Conservation (phyloP, 2,113 vertebrate genomes). For the Scopus umbretta region DNA sequence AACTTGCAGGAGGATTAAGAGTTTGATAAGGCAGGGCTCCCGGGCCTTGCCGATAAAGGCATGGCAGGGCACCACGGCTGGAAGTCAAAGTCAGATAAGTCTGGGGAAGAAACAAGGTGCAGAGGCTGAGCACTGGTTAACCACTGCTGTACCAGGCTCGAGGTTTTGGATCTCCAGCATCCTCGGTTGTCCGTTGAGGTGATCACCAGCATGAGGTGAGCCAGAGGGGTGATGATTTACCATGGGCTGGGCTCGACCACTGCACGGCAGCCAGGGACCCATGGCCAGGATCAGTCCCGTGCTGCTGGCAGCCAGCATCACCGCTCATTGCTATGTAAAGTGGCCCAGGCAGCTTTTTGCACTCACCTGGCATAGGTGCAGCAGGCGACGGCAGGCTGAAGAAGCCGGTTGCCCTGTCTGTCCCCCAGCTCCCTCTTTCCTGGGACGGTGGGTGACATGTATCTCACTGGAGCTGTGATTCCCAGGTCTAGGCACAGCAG, state of each 20-base stretch:
- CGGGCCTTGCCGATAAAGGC: neutral
- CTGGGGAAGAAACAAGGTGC: neutral
- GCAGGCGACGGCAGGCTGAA: neutral
- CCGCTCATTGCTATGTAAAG: rapidly evolving
- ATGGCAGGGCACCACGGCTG: neutral
- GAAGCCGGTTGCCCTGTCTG: neutral
- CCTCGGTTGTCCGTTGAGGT: neutral
- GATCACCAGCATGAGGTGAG: too few relatives aligned
- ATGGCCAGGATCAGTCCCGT: rapidly evolving
- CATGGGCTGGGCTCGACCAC: neutral
- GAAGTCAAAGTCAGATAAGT: neutral
- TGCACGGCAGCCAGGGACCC: neutral
- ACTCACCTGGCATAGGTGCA: too few relatives aligned
- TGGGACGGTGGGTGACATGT: rapidly evolving
- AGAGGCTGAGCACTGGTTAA: neutral
- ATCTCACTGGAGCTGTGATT: neutral
- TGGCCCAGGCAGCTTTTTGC: neutral
- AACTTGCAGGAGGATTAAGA: neutral
- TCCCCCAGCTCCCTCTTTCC: neutral
- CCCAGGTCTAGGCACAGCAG: neutral
- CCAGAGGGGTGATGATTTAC: neutral
- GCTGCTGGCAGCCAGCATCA: neutral
- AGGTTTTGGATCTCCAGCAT: neutral
- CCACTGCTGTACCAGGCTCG: neutral
- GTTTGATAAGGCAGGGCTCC: neutral